Evolutionary conservation across 2,888 invertebrate genomes (phyloP).

Genomic region (Scelioninae gen. 1): DNA sequence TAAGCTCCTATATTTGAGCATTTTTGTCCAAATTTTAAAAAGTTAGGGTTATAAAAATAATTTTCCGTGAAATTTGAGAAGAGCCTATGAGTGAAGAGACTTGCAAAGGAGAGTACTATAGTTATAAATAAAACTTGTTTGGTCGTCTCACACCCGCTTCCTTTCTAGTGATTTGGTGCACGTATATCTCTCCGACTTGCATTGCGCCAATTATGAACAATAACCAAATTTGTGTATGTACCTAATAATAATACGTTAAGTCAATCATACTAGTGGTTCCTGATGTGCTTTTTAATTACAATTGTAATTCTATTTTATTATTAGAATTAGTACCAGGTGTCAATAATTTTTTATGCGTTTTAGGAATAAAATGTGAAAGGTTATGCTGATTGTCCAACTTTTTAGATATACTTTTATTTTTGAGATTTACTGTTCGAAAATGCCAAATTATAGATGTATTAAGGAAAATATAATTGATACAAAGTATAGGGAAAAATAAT

Average conservation of each 20-base stretch:
- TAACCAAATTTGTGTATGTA: conserved; percentile 30
- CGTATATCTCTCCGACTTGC: conserved; percentile 17
- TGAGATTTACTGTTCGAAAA: too few species aligned
- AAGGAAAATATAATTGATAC: too few species aligned
- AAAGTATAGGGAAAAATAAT: too few species aligned
- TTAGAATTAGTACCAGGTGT: too few species aligned
- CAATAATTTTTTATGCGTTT: too few species aligned
- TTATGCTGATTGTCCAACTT: too few species aligned
- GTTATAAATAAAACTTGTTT: conserved; percentile 64
- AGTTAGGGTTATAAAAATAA: not conserved
- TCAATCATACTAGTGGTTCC: conserved; percentile 8
- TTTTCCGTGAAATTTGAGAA: not conserved
- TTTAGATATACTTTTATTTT: too few species aligned
- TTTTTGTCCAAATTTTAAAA: too few species aligned
- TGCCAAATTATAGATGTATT: too few species aligned
- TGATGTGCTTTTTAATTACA: not conserved
- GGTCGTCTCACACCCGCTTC: conserved; percentile 47
- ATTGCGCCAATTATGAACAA: conserved; percentile 15
- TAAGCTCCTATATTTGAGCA: too few species aligned
- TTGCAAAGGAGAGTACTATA: conserved; percentile 45
- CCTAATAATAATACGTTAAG: conserved; percentile 35
- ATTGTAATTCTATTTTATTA: too few species aligned
- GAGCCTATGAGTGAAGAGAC: conserved; percentile 22
- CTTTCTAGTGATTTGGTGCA: conserved; percentile 56
- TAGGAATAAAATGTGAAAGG: too few species aligned